Base-by-base conservation (phyloP, 2,888 invertebrate species). In the Agrotis ipsilon region DNA sequence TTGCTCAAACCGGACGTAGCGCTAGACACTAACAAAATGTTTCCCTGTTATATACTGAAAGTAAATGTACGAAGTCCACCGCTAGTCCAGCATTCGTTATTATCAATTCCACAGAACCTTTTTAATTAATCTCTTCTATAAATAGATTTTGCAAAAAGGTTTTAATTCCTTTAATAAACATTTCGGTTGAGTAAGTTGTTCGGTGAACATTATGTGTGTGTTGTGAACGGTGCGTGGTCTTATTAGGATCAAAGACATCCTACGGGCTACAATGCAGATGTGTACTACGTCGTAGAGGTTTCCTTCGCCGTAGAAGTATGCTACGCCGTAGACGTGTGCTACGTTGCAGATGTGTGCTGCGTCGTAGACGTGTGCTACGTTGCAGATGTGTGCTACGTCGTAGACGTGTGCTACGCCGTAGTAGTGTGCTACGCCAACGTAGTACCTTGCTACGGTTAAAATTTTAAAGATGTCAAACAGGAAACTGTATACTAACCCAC, bases 191-290 rank as follows among this genome's bases (percentile, higher is more conserved):
- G 45, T 61, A 64, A 58, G 51, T 52, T 61, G 60, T 48, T 78
- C 75, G 61, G 18, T 75, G 72, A 78, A 61, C 51, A 77, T 60
- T 46, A 48, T 46, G 18, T 32, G 18, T n/a, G 48, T 21, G 19
- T 48, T 21, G 13, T 39, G 39, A 64, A 14, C 60, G 43, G 60
- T 45, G 57, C 32, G 43, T 43, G 21, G 18, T 57, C 16, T 66
- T 46, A 51, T 57, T 61, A 39, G 19, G 57, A 78, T 72, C 76
- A 76, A 76, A 72, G 57, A 49, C 43, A 65, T 45, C 24, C 11
- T 24, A 27, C 21, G 13, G 21, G 49, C 48, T 72, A 61, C 61
- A 39, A 18, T 43, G 49, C 65, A 72, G 72, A 19, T 24, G n/a
- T 39, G 2, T 39, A 58, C 66, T 78, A 76, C 72, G 58, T 3